Conservation (phyloP, 2,113 vertebrate species). For the Elaphurus davidianus region DNA sequence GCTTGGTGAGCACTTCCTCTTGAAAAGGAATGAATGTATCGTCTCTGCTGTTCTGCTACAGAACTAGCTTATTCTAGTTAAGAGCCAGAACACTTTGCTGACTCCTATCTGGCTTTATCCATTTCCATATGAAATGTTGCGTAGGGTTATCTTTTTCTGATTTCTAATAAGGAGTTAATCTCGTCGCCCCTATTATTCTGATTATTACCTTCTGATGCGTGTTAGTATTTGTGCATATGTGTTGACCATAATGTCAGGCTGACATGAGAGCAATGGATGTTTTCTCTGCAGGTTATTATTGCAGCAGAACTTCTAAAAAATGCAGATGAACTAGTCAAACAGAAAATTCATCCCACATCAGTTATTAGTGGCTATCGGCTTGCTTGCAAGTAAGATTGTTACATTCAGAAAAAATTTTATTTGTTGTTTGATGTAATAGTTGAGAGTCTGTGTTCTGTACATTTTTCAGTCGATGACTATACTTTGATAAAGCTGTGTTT, state of each 20-base stretch:
- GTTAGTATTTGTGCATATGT: not conserved
- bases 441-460: not conserved
- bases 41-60: rapidly evolving
- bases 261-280: not conserved
- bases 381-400: conserved; percentile 96
- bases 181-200: rapidly evolving
- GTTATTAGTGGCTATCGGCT: conserved; percentile 97
- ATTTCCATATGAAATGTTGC: not conserved
- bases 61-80: not conserved
- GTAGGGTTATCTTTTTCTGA: not conserved
- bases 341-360: conserved; percentile 98
- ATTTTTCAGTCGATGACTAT: not conserved
- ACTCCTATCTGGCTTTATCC: not conserved
- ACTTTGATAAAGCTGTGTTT: not conserved
- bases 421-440: not conserved
- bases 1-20: not conserved
- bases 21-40: not conserved
- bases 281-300: conserved; percentile 91
- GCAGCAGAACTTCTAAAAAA: conserved; percentile 98
- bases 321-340: conserved; percentile 97
- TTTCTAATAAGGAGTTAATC: not conserved
- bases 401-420: not conserved
- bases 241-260: too few species aligned
- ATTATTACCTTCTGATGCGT: not conserved
- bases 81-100: not conserved